Conservation (phyloP, 1,140 invertebrate genomes). For the Cyrtorhinus lividipennis region DNA sequence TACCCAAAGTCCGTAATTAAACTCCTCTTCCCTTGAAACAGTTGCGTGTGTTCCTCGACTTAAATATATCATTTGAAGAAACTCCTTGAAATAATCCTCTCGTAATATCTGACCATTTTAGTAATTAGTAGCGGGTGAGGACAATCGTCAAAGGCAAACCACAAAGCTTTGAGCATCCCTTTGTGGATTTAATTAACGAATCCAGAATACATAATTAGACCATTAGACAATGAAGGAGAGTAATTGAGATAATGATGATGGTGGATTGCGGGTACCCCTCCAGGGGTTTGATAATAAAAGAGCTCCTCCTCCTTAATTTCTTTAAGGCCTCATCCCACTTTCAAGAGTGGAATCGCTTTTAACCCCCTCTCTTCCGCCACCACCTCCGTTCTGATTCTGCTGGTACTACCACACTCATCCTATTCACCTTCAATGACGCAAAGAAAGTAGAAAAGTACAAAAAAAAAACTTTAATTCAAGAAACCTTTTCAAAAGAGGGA, state of each 20-base stretch:
- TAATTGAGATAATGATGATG: conserved; percentile 10
- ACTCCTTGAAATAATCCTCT: too few relatives aligned
- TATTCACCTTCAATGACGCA: background rate
- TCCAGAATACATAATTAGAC: conserved; percentile 7
- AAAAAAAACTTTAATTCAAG: conserved; percentile 12
- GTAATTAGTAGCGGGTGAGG: background rate
- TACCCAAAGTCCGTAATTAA: too few relatives aligned
- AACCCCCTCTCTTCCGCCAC: too few relatives aligned
- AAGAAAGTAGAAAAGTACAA: too few relatives aligned
- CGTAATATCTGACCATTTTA: background rate
- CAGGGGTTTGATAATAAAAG: background rate
- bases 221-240: conserved; percentile 8
- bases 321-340: background rate
- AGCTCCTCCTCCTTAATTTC: background rate
- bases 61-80: too few relatives aligned
- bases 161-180: background rate
- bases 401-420: background rate
- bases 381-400: too few relatives aligned
- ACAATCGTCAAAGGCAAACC: conserved; percentile 3
- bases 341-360: too few relatives aligned
- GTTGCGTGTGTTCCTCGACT: too few relatives aligned
- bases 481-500: conserved; percentile 6
- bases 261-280: background rate
- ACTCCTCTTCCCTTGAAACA: too few relatives aligned
- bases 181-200: conserved; percentile 7